Evolutionary conservation across 2,888 invertebrate species (phyloP).

Genomic region (Thymelicus acteon): DNA sequence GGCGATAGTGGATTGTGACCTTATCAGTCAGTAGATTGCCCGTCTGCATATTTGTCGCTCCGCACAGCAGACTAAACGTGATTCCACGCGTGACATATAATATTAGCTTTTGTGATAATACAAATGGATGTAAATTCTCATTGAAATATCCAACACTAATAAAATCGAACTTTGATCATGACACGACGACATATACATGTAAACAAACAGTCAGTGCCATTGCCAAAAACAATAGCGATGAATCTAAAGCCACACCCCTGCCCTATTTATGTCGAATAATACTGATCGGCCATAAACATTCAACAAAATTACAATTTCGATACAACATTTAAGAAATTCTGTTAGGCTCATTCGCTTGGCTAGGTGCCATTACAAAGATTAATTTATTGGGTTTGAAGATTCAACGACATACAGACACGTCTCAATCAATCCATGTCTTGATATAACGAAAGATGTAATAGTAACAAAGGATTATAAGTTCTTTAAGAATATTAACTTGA

Average conservation of each 20-base stretch:
- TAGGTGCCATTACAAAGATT: neutral
- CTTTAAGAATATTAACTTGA: no score
- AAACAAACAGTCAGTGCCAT: neutral
- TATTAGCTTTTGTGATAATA: neutral
- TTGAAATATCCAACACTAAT: neutral
- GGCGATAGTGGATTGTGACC: no score
- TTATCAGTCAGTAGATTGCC: no score
- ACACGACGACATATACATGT: slow-evolving; percentile 3
- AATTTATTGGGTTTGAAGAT: neutral
- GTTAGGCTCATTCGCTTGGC: slow-evolving; percentile 24
- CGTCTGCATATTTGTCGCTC: no score
- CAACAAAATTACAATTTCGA: slow-evolving; percentile 19
- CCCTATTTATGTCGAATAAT: slow-evolving; percentile 13
- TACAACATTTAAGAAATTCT: slow-evolving; percentile 26
- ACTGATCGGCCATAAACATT: slow-evolving; percentile 17
- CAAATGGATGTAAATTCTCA: neutral
- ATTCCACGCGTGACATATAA: neutral
- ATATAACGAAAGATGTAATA: no score
- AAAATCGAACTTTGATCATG: neutral
- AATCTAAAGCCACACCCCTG: slow-evolving; percentile 9
- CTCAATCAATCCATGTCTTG: no score
- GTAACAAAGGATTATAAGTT: no score
- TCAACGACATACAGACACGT: slow-evolving; percentile 5
- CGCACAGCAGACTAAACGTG: neutral
- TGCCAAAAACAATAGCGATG: slow-evolving; percentile 17